phyloP scores from a whole-genome alignment of 2,797 vertebrate species.

The Heterohyrax brucei region DNA sequence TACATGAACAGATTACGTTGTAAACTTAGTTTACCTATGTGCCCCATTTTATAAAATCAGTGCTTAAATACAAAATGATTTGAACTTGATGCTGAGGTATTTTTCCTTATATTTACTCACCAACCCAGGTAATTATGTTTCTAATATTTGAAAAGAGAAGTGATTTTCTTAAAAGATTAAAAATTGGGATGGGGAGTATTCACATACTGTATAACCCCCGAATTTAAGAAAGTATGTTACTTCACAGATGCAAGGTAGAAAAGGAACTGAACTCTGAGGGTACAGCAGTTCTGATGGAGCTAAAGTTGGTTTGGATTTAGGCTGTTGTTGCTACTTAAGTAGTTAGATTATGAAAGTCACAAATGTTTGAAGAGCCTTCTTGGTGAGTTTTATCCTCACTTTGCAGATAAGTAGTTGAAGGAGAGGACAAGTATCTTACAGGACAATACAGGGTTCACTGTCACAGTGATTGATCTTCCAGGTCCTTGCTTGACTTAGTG shows the following conservation, averaged over 20 bases:
- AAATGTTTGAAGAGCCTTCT: neutral
- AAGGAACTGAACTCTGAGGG: neutral
- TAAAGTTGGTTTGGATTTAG: constrained; percentile 22
- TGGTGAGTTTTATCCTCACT: constrained; percentile 31
- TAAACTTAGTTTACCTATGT: neutral
- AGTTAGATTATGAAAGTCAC: constrained; percentile 45
- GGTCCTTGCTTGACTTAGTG: neutral
- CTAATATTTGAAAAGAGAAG: constrained; percentile 18
- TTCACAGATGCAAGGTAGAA: constrained; percentile 36
- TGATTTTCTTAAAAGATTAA: constrained; percentile 27
- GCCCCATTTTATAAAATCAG: constrained; percentile 41
- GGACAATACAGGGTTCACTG: neutral
- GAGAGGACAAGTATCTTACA: neutral
- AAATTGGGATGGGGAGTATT: neutral
- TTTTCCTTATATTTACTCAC: constrained; percentile 67
- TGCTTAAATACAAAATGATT: constrained; percentile 76
- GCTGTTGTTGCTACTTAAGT: neutral
- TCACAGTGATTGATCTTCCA: neutral
- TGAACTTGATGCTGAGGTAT: constrained; percentile 54
- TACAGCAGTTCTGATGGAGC: neutral
- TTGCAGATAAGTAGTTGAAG: constrained; percentile 53
- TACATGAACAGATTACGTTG: constrained; percentile 47
- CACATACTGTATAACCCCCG: constrained; percentile 53
- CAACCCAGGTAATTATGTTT: constrained; percentile 36
- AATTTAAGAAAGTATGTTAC: constrained; percentile 48